Percentiles rank a stretch among this genome's conserved stretches.
phyloP scores from a whole-genome alignment of 1,140 invertebrate genomes.

The Drosophila busckii region DNA sequence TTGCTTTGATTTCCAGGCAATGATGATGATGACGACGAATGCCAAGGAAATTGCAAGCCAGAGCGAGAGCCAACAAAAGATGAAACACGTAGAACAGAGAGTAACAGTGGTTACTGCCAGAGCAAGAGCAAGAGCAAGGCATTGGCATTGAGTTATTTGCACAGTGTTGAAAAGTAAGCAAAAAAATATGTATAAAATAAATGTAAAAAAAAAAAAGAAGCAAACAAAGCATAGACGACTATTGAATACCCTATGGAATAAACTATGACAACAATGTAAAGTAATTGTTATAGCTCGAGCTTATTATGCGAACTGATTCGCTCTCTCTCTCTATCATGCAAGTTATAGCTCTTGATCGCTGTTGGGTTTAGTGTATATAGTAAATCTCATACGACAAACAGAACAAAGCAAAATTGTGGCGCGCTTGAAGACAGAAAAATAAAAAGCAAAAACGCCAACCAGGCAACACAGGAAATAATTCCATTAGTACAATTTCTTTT shows the following conservation, averaged over 20 bases:
- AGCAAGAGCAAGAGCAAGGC: neutral
- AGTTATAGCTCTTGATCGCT: too few relatives aligned
- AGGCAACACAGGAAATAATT: constrained; percentile 73
- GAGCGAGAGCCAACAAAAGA: constrained; percentile 9
- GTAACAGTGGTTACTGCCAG: neutral
- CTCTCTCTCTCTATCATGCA: too few relatives aligned
- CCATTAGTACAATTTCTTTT: constrained; percentile 79
- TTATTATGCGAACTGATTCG: too few relatives aligned
- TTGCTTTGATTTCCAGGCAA: constrained; percentile 36
- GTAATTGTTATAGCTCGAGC: too few relatives aligned
- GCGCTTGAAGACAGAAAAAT: constrained; percentile 17
- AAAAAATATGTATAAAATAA: constrained; percentile 19
- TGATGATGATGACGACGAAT: neutral
- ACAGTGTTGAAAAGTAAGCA: constrained; percentile 35
- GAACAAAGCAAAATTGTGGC: constrained; percentile 58
- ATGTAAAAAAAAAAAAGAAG: neutral
- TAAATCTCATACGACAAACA: constrained; percentile 72
- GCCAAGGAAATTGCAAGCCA: neutral
- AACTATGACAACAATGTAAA: constrained; percentile 35
- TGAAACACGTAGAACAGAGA: constrained; percentile 26
- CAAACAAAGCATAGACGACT: too few relatives aligned
- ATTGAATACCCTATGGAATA: too few relatives aligned
- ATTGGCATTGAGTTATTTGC: constrained; percentile 50
- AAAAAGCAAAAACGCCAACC: constrained; percentile 42
- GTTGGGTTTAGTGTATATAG: too few relatives aligned